Evolutionary conservation across 2,113 vertebrate genomes (phyloP).

Genomic region (Nannospalax galili): DNA sequence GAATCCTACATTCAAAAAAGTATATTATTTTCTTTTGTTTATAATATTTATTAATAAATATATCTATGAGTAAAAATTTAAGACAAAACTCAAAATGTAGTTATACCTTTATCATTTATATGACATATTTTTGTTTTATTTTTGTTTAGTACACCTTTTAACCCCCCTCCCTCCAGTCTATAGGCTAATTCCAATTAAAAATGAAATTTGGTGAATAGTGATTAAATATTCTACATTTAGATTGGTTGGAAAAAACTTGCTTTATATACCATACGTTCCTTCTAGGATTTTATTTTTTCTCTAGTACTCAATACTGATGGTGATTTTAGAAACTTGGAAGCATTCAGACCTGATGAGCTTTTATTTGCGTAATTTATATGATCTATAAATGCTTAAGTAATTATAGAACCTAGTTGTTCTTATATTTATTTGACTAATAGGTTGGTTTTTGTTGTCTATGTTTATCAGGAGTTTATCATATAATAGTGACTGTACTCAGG

Average conservation of each 20-base stretch:
- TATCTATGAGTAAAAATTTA: neutral
- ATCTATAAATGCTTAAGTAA: neutral
- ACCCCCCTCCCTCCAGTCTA: neutral
- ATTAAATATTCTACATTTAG: neutral
- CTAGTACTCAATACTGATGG: neutral
- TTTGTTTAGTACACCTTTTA: neutral
- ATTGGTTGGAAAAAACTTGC: neutral
- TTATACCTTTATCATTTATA: neutral
- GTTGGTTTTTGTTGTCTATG: neutral
- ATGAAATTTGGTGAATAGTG: neutral
- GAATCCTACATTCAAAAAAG: neutral
- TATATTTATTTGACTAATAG: neutral
- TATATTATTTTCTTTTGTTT: constrained; percentile 8
- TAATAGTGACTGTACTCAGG: neutral
- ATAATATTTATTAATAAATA: neutral
- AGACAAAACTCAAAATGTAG: neutral
- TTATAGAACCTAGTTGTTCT: neutral
- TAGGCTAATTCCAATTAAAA: neutral
- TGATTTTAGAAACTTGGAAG: neutral
- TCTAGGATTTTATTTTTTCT: constrained; percentile 7
- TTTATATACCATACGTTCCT: neutral
- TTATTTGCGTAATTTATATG: neutral
- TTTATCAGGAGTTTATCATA: neutral
- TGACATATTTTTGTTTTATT: neutral
- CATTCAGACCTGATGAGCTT: neutral